phyloP scores from a whole-genome alignment of 2,888 invertebrate species.

The Lepidochitona cinerea region DNA sequence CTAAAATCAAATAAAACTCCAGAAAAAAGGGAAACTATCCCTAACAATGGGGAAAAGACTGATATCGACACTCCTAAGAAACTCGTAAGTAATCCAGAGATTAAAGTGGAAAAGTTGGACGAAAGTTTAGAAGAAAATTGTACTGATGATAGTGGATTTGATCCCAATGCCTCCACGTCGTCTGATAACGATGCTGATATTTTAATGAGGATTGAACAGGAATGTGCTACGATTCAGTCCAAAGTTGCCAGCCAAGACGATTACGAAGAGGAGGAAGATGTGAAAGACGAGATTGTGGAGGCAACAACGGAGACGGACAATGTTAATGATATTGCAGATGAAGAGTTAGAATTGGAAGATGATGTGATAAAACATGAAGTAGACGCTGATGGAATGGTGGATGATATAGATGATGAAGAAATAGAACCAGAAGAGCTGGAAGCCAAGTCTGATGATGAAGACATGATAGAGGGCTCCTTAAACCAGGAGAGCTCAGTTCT shows the following conservation, averaged over 20 bases:
- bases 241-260: constrained; percentile 19
- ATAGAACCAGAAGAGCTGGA: neutral
- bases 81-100: neutral
- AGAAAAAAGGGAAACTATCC: neutral
- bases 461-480: no score
- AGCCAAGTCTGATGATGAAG: neutral
- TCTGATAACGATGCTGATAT: constrained; percentile 60
- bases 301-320: no score
- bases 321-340: constrained; percentile 12
- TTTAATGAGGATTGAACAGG: constrained; percentile 73
- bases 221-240: constrained; percentile 72
- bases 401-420: constrained; percentile 13
- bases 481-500: no score
- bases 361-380: constrained; percentile 11
- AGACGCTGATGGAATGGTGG: neutral
- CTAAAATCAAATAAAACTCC: neutral
- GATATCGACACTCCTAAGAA: neutral
- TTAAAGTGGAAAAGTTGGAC: constrained; percentile 4
- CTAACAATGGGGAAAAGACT: neutral
- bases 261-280: constrained; percentile 8
- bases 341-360: constrained; percentile 18
- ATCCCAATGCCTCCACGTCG: neutral
- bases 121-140: neutral
- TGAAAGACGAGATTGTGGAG: neutral
- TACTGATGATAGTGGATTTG: constrained; percentile 1